Conservation (phyloP, 2,797 vertebrate species). For the Taeniopygia guttata region DNA sequence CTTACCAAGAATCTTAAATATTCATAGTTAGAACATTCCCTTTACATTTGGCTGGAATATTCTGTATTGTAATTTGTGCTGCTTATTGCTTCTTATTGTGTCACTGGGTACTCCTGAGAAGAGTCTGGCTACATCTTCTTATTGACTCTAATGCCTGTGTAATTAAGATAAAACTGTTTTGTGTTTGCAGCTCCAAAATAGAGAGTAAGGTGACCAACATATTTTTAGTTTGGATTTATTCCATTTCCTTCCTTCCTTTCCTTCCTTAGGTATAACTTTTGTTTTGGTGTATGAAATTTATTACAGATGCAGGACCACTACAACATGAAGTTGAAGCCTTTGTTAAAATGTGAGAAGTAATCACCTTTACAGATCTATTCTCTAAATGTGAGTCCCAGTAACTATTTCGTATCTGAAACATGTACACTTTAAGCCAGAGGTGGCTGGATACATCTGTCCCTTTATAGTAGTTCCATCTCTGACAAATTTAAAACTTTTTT, state of each 20-base stretch:
- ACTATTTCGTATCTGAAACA: neutral
- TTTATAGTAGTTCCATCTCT: neutral
- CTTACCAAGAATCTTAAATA: neutral
- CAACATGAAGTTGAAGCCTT: neutral
- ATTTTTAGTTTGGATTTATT: neutral
- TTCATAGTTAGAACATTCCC: neutral
- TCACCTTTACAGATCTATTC: neutral
- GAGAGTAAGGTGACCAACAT: neutral
- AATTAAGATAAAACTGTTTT: neutral
- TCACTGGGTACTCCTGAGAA: neutral
- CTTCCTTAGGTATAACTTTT: neutral
- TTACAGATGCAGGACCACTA: neutral
- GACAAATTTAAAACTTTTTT: neutral
- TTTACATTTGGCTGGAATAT: neutral
- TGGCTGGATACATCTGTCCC: neutral
- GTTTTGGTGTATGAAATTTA: neutral
- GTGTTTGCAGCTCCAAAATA: neutral
- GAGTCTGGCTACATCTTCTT: neutral
- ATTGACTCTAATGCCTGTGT: neutral
- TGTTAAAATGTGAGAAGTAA: neutral
- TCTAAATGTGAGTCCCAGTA: neutral
- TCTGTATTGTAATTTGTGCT: neutral
- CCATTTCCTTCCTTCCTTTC: neutral
- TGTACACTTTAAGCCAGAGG: neutral
- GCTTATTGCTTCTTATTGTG: neutral